Base-by-base conservation (phyloP, 2,113 vertebrate species). In the Prinia subflava region DNA sequence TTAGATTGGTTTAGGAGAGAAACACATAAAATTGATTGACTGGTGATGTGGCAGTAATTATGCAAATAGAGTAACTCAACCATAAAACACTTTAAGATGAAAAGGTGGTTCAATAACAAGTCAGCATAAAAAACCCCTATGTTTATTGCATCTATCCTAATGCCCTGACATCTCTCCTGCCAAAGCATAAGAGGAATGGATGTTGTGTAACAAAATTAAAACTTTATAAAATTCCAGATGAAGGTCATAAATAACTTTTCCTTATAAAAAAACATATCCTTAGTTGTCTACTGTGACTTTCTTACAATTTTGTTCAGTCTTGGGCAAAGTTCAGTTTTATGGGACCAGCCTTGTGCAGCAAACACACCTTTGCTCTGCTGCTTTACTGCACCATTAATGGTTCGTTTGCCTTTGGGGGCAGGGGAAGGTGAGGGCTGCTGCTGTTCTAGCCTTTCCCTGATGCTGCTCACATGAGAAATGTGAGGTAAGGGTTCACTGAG, bases 361-460 rank as follows among this genome's bases (percentile, higher is more conserved):
- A 97, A 97, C 95, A 96, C 90, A 97, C 97, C 97, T 97, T 97
- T 97, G 97, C 95, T 97, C 97, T 95, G 47, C 74, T 86, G 69
- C 91, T 96, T 95, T 96, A 94, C 91, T 95, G 94, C 95, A 90
- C 83, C 11, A 3, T 91, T 97, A 96, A 95, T 94, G 89, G 77
- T 94, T 96, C 94, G 1, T 97, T 97, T 97, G 95, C 83, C 86
- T 95, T 95, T 95, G 95, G 94, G 95, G 97, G 96, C 16, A 88
- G 95, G 96, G 95, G 25, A 92, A 96, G 95, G 94, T 82, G 39
- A 96, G 52, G 3, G 3, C 69, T 94, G 91, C 78, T 95, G 93
- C 90, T 94, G 39, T 88, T 94, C 62, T 30, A 83, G 75, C 87
- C 83, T 85, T 95, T 88, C 73, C 85, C 84, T 89, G 75, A 27